Percentiles rank a stretch among this genome's conserved stretches.
Conservation (phyloP, 2,113 vertebrate species). For the Ginglymostoma cirratum region DNA sequence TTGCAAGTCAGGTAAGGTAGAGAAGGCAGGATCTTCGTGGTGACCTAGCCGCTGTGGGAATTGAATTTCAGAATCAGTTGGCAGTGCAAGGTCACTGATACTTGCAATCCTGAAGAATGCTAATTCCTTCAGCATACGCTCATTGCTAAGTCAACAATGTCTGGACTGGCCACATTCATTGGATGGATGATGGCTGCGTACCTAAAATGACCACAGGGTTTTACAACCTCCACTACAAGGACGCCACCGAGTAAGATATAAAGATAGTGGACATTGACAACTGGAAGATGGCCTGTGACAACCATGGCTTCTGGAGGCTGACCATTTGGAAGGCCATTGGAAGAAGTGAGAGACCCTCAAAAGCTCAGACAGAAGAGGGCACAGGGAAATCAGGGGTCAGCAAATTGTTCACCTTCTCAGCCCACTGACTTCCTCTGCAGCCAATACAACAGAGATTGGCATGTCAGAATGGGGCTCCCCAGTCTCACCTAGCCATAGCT, state of each 20-base stretch:
- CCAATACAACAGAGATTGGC: no score
- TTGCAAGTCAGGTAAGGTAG: no score
- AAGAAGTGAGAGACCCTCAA: not conserved
- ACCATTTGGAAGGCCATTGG: not conserved
- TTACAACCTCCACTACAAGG: not conserved
- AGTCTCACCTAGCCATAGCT: not conserved
- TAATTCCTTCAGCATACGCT: no score
- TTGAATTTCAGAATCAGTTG: not conserved
- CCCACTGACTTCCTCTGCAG: not conserved
- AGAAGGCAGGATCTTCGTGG: no score
- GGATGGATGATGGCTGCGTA: not conserved
- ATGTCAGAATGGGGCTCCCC: not conserved
- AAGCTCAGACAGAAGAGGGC: not conserved
- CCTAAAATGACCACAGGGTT: not conserved
- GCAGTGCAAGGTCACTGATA: not conserved
- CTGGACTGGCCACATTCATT: not conserved
- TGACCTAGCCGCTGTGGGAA: no score
- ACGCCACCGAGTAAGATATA: not conserved
- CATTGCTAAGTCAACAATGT: not conserved
- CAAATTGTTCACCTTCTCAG: not conserved
- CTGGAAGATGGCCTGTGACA: not conserved
- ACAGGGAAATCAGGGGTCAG: not conserved
- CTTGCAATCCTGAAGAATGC: no score
- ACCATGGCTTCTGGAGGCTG: not conserved
- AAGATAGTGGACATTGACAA: not conserved